Evolutionary conservation across 2,888 invertebrate species (phyloP).

Genomic region (Dryococelus australis): DNA sequence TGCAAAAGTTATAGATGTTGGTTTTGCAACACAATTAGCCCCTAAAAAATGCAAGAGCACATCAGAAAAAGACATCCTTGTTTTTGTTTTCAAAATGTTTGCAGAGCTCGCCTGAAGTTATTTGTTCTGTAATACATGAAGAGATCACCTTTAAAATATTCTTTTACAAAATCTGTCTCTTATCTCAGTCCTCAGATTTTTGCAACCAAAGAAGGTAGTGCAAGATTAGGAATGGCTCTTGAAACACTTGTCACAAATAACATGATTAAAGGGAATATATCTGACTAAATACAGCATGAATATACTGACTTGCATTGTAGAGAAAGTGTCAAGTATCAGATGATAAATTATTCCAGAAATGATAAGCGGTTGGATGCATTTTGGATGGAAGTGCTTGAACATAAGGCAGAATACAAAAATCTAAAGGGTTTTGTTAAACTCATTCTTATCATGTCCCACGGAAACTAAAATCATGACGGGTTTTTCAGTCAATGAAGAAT

Average conservation of each 20-base stretch:
- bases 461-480: background rate
- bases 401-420: background rate
- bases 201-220: background rate
- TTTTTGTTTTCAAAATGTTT: too few relatives aligned
- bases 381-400: background rate
- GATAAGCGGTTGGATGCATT: background rate
- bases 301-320: background rate
- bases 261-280: background rate
- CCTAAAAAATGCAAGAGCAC: too few relatives aligned
- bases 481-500: background rate
- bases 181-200: background rate
- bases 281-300: background rate
- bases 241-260: background rate
- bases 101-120: too few relatives aligned
- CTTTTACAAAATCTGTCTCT: background rate
- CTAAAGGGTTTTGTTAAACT: background rate
- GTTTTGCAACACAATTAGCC: too few relatives aligned
- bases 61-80: too few relatives aligned
- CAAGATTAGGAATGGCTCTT: background rate
- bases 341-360: background rate
- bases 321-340: background rate
- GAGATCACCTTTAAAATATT: background rate
- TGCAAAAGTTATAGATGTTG: too few relatives aligned
- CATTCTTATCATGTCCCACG: too few relatives aligned
- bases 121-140: background rate